Base-by-base conservation (phyloP, 2,113 vertebrate genomes). In the Pipra filicauda region DNA sequence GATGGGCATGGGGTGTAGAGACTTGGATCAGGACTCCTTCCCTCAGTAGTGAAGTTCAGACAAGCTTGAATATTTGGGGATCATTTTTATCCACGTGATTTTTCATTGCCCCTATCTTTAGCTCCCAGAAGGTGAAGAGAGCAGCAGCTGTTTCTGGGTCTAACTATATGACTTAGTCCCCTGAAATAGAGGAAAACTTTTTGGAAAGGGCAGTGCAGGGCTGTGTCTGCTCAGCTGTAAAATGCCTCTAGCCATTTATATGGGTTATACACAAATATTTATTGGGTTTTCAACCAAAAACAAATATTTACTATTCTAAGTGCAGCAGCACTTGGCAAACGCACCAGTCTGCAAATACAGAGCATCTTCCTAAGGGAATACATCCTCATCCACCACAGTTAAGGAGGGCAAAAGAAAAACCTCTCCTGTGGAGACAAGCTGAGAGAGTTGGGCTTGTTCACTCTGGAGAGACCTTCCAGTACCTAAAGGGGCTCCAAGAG, bases 281-380 rank as follows among this genome's bases (percentile, higher is more conserved):
- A 93, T 67, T 6, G 20, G 9, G 31, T 33, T 96, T 96, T 91
- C 84, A 80, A 91, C 91, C 59, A 93, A 94, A 91, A 77, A 2
- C 80, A 96, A 96, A 73, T 95, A 95, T 95, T 97, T 96, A 92
- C 78, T 86, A 51, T 51, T 94, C 67, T 73, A 91, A 89, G 74
- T 89, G 61, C 49, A 93, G 70, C 33, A 58, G 73, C 76, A 43
- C 54, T 91, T 92, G 70, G 91, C 85, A 94, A 86, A 73, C 14
- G 8, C 0, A 0, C 31, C 33, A 27, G 15, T 76, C 72, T 80
- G 77, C 86, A 94, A 90, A 85, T 44, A 76, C 23, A 74, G 57
- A 89, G 48, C 39, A 86, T 83, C 85, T 90, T 96, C 88, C 85
- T 93, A 61, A 93, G 54, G 66, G 95, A 95, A 93, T 51, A 69